A percentile compares a stretch with the other conserved stretches of the same genome.
These are phyloP conservation scores for Crotalus tigris DNA, from an alignment of 2,113 vertebrate genomes.

Conservation along the genomic window DNA sequence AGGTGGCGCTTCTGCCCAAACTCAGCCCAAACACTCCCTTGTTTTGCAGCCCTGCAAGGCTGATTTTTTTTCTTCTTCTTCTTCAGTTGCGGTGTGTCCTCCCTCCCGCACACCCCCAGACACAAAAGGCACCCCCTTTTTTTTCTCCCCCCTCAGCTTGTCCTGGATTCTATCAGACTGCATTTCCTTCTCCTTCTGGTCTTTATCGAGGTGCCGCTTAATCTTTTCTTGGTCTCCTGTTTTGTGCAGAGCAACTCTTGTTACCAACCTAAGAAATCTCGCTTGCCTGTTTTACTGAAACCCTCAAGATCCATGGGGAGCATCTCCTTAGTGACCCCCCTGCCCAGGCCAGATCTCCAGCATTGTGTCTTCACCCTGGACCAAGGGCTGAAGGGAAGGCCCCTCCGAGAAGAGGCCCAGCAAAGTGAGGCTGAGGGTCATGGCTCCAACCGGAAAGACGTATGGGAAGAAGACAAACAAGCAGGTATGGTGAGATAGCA, in stretches of 20 bases:
- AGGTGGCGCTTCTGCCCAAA: background rate
- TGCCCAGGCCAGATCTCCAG: conserved; percentile 39
- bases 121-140: background rate
- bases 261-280: conserved; percentile 69
- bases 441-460: conserved; percentile 22
- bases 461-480: conserved; percentile 58
- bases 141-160: too few relatives aligned
- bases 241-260: conserved; percentile 62
- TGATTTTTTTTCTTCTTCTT: background rate
- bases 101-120: background rate
- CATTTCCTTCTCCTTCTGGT: background rate
- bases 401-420: conserved; percentile 66
- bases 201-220: background rate
- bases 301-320: conserved; percentile 44
- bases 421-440: conserved; percentile 32
- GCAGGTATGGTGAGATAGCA: background rate
- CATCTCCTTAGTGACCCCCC: background rate
- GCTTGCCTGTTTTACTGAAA: conserved; percentile 78
- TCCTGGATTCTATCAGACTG: background rate
- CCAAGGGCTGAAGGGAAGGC: conserved; percentile 65
- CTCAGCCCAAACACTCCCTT: background rate
- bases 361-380: conserved; percentile 51
- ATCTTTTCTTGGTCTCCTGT: background rate
- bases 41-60: background rate
- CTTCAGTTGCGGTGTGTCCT: background rate